Conservation (phyloP, 2,113 vertebrate genomes). For the Osmerus mordax region DNA sequence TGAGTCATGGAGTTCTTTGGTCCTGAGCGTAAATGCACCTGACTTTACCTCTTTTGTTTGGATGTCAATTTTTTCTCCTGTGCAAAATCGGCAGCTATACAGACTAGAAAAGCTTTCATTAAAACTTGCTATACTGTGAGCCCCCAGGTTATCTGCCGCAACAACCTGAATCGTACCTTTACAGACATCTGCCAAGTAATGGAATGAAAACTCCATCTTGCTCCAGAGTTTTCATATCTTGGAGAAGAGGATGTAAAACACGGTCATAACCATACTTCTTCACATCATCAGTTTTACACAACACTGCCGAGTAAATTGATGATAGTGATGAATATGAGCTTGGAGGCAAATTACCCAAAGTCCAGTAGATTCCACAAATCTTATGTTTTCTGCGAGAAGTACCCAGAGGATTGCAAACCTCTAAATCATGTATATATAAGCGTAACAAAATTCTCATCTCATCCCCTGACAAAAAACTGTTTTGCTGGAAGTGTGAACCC, state of each 20-base stretch:
- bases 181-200: not conserved
- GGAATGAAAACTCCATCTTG: conserved; percentile 16
- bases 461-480: too few species aligned
- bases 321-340: conserved; percentile 15
- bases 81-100: conserved; percentile 26
- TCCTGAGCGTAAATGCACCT: conserved; percentile 8
- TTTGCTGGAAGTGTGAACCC: too few species aligned
- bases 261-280: conserved; percentile 26
- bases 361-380: too few species aligned
- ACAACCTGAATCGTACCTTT: conserved; percentile 16
- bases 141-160: conserved; percentile 24
- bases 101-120: conserved; percentile 28
- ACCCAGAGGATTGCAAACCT: too few species aligned
- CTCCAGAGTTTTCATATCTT: conserved; percentile 19
- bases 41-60: conserved; percentile 18
- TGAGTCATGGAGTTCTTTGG: conserved; percentile 14
- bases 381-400: too few species aligned
- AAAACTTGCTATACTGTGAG: conserved; percentile 31
- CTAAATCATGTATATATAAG: too few species aligned
- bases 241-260: conserved; percentile 23
- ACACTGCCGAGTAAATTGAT: conserved; percentile 18
- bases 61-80: conserved; percentile 8
- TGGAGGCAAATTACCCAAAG: not conserved
- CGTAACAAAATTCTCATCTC: too few species aligned
- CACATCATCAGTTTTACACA: conserved; percentile 22